Evolutionary conservation across 2,888 invertebrate species (phyloP), one percentile per base, ranked within the genome.

Genomic region (Chrysolina oricalcia): DNA sequence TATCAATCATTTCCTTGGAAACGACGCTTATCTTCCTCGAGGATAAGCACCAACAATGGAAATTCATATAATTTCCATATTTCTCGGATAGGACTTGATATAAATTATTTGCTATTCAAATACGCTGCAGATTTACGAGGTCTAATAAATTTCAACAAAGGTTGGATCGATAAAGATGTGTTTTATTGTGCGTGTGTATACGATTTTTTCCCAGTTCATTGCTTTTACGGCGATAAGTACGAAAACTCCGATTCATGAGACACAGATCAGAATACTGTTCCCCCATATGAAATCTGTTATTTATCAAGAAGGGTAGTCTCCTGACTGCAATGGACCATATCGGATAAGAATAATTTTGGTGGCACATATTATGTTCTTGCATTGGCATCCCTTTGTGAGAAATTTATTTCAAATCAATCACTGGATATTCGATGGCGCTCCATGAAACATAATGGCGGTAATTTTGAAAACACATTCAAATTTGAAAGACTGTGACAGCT

Each of bases 121-220:
- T 64, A 43, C 64, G 43, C 15, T 53, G 72, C 72, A 53, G 46
- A 65, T 72, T 72, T 66, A 56, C 65, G 56, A 65, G 72, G 65
- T 35, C 53, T 41, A 72, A 72, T 72, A 56, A 72, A 65, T 72
- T 66, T 43, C 21, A n/a, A 40, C 23, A 41, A 35, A 59, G 35
- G 35, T 40, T 40, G 64, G 15, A 64, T 65, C 50, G 63, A 21
- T 53, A 5, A 11, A 53, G 21, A 53, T 70, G 23, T n/a, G 2
- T 41, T 50, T 53, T 41, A 65, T 65, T 23, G 68, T 53, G 68
- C 11, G 21, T 41, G 21, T 41, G 17, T 66, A 23, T 17, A 21
- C 19, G 27, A 27, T 6, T 23, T 27, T 46, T 48, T 17, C n/a
- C 5, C 9, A 46, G 21, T 66, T n/a, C 23, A 23, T n/a, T 46